phyloP scores from a whole-genome alignment of 64 coral and sea anemone genomes.

The Trachythela sp. region DNA sequence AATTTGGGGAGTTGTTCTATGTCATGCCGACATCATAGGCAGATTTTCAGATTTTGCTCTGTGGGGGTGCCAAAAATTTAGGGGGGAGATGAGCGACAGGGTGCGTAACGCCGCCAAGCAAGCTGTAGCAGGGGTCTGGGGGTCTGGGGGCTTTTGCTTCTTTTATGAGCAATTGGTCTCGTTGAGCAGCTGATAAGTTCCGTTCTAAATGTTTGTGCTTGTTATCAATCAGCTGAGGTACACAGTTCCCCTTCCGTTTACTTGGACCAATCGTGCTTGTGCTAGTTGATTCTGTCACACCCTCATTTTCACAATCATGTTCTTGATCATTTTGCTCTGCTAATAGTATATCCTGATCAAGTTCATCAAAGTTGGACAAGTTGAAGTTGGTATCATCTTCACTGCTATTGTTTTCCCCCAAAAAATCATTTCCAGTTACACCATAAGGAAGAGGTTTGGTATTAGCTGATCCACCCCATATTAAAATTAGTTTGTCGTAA shows the following conservation, averaged over 20 bases:
- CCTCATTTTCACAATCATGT: not conserved
- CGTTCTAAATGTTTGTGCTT: conserved; percentile 50
- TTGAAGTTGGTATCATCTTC: conserved; percentile 13
- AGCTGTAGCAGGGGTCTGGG: too few species aligned
- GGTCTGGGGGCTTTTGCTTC: conserved; percentile 57
- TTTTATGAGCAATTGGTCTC: conserved; percentile 45
- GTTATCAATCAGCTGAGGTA: conserved; percentile 46
- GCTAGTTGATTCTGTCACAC: conserved; percentile 1
- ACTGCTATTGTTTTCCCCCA: not conserved
- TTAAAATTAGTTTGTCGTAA: conserved; percentile 29
- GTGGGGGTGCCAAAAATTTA: too few species aligned
- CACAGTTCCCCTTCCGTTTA: not conserved
- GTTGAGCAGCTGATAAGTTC: conserved; percentile 47
- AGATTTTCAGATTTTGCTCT: too few species aligned
- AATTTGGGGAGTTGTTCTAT: too few species aligned
- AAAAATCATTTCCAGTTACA: conserved; percentile 33
- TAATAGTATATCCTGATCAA: not conserved
- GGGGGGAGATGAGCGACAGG: too few species aligned
- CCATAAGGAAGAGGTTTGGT: conserved; percentile 49
- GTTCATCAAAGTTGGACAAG: not conserved
- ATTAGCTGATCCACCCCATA: conserved; percentile 48
- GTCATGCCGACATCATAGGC: too few species aligned
- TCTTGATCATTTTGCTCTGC: not conserved
- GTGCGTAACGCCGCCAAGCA: too few species aligned
- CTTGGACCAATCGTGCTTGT: not conserved